These are phyloP conservation scores for Drosophila rufa DNA, from an alignment of 1,140 invertebrate genomes.

Conservation along the genomic window DNA sequence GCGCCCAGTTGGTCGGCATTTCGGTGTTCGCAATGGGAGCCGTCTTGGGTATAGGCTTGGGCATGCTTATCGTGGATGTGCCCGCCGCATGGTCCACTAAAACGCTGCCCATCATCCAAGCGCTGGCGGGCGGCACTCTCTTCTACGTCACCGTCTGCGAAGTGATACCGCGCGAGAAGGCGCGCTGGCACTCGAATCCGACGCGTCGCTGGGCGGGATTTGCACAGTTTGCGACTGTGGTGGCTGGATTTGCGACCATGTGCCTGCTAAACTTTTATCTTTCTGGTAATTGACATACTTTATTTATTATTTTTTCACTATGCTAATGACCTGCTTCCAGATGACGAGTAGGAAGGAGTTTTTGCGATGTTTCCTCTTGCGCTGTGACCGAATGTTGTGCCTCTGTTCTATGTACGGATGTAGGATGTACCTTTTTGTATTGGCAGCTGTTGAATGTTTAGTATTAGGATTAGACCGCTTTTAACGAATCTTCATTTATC, in stretches of 20 bases:
- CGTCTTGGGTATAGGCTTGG: constrained; percentile 88
- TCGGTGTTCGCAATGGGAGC: constrained; percentile 89
- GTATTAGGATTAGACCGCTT: constrained; percentile 1
- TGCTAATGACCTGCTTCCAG: constrained; percentile 24
- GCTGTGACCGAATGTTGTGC: constrained; percentile 42
- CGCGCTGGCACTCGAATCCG: constrained; percentile 87
- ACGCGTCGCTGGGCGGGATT: constrained; percentile 86
- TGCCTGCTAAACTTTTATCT: constrained; percentile 86
- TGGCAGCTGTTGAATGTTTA: constrained; percentile 35
- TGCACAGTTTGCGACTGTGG: constrained; percentile 87
- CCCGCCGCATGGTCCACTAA: constrained; percentile 84
- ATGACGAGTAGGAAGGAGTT: constrained; percentile 38
- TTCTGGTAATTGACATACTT: constrained; percentile 64
- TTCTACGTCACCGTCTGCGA: constrained; percentile 97
- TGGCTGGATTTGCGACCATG: constrained; percentile 88
- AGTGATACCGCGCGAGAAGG: constrained; percentile 92
- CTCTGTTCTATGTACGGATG: constrained; percentile 3
- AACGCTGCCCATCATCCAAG: constrained; percentile 88
- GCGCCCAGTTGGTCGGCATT: constrained; percentile 87
- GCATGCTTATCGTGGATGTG: constrained; percentile 87
- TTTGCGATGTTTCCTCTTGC: neutral
- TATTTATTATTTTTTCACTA: neutral
- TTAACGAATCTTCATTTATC: constrained; percentile 15
- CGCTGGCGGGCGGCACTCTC: constrained; percentile 95
- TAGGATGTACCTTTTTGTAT: constrained; percentile 6